phyloP scores from a whole-genome alignment of 2,113 vertebrate genomes.

The Tetraodon nigroviridis region DNA sequence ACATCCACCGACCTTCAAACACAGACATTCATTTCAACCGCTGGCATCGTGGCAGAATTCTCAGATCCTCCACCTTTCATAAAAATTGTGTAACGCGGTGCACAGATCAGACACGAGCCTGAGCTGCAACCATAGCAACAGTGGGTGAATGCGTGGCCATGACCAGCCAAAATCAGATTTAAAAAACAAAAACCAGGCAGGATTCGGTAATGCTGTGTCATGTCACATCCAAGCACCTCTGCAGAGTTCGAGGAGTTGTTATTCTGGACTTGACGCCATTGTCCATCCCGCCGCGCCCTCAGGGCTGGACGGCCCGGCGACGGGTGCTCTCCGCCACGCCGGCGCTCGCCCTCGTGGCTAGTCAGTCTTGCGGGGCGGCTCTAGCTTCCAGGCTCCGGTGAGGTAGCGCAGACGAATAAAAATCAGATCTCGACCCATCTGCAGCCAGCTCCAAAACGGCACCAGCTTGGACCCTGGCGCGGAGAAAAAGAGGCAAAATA shows the following conservation, averaged over 20 bases:
- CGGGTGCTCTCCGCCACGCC: slow-evolving; percentile 19
- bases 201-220: slow-evolving; percentile 4
- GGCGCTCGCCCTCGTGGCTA: slow-evolving; percentile 66
- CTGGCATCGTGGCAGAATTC: slow-evolving; percentile 7
- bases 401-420: slow-evolving; percentile 93
- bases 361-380: slow-evolving; percentile 76
- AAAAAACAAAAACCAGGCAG: slow-evolving; percentile 34
- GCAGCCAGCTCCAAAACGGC: slow-evolving; percentile 98
- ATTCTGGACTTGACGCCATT: slow-evolving; percentile 14
- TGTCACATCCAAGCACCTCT: slow-evolving; percentile 6
- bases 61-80: slow-evolving; percentile 9
- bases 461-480: slow-evolving; percentile 91
- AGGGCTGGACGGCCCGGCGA: slow-evolving; percentile 15
- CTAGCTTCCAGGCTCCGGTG: slow-evolving; percentile 90
- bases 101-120: slow-evolving; percentile 25
- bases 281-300: slow-evolving; percentile 22
- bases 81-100: slow-evolving; percentile 40
- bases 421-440: slow-evolving; percentile 94
- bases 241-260: background rate
- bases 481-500: slow-evolving; percentile 4
- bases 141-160: slow-evolving; percentile 12
- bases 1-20: background rate
- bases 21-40: slow-evolving; percentile 17
- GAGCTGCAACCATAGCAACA: slow-evolving; percentile 18
- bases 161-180: slow-evolving; percentile 31